Base-by-base conservation (phyloP, 2,113 vertebrate genomes). In the Varanus komodoensis region DNA sequence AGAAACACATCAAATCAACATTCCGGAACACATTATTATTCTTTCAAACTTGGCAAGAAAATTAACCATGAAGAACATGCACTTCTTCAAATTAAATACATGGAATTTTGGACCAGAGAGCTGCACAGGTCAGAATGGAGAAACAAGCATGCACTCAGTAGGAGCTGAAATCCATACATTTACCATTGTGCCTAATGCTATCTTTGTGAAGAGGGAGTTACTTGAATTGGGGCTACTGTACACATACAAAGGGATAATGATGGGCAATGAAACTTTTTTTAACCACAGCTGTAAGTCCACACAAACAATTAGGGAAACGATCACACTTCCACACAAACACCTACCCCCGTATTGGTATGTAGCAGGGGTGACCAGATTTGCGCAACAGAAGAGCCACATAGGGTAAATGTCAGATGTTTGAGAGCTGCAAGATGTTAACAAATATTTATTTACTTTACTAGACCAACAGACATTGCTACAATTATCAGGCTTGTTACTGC, bases 21-120 rank as follows among this genome's bases (percentile, higher is more conserved):
- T 50, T 84, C 80, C 84, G 86, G 81, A 91, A 88, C 34, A 82
- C 27, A 85, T 38, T 52, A 67, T 73, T 91, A 50, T 32, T 86
- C 34, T 88, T 74, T 50, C 54, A 73, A 89, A 81, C 81, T 87
- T 91, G 90, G 81, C 90, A 69, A 78, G 89, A 87, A 83, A 87
- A 75, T 82, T 73, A 86, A 75, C 32, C 9, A 67, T 67, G 69
- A 81, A 74, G 74, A 74, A 80, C 32, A 86, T 75, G 54, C 29
- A 44, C 75, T 89, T 75, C 38, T 77, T 89, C 83, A 67, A 86
- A 86, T 67, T 79, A 89, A 89, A 54, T n/a, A 32, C 17, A 12
- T 32, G 75, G 7, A 50, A 48, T 34, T 12, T 86, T 91, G 86
- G 61, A 81, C 68, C 67, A 87, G 77, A 88, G 87, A 0, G 0